Evolutionary conservation across 2,113 vertebrate species (phyloP).

Genomic region (Tetrax tetrax): DNA sequence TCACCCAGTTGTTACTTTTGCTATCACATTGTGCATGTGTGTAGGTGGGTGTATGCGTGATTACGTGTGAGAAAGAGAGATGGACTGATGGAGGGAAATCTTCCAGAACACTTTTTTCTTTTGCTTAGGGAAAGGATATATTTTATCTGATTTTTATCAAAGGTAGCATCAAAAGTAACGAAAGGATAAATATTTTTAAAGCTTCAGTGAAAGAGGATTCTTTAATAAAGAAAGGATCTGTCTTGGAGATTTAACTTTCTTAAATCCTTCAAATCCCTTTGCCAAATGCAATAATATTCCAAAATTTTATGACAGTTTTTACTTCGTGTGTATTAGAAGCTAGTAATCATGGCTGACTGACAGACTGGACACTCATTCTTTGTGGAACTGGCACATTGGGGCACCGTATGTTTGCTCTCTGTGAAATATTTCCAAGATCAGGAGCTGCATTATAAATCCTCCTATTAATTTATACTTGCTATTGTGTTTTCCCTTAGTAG

Average conservation of each 20-base stretch:
- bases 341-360: background rate
- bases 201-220: background rate
- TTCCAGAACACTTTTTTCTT: background rate
- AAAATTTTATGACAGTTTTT: background rate
- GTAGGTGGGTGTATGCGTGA: background rate
- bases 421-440: background rate
- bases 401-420: background rate
- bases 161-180: constrained; percentile 3
- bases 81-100: background rate
- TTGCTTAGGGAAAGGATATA: background rate
- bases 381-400: background rate
- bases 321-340: background rate
- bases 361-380: background rate
- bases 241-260: constrained; percentile 14
- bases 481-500: background rate
- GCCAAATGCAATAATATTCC: background rate
- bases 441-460: background rate
- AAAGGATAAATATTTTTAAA: constrained; percentile 32
- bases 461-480: background rate
- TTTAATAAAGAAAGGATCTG: constrained; percentile 45
- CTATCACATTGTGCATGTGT: background rate
- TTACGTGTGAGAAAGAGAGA: background rate
- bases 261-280: constrained; percentile 13
- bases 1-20: background rate
- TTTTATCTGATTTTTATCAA: constrained; percentile 37